Evolutionary conservation across 1,140 invertebrate species (phyloP), one percentile per base, ranked within the genome.

Genomic region (Pseudomyrmex sp.): DNA sequence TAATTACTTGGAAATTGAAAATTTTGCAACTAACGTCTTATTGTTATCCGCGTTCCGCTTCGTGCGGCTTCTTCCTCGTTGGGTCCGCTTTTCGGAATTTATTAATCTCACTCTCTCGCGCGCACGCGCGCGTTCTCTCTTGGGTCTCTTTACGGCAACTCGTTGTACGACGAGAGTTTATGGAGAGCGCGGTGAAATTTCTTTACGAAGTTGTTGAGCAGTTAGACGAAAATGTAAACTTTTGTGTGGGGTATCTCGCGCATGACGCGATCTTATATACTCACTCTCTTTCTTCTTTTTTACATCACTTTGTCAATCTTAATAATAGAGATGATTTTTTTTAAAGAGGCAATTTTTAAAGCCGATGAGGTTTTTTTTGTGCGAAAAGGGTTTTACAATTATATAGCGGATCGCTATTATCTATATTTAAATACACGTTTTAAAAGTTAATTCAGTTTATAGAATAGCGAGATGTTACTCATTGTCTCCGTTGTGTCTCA

Each of bases 401-500:
- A 35, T 35, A 7, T 35, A 76, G 20, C 35, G 50, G 63, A 77
- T 68, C 15, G 13, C 10, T 80, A 69, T 79, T 70, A 54, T 70
- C 44, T 70, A 59, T 35, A 7, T 35, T 70, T 80, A 80, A 44
- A 15, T 70, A 35, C 59, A 80, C 50, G 44, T 59, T 61, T n/a
- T n/a, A 48, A 59, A 59, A 79, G 35, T 8, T 58, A 59, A 80
- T 35, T 56, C 12, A n/a, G 13, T 26, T 23, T 52, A 13, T 70
- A 52, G 7, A 70, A 35, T 56, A 10, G 13, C 12, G 56, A 46
- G 18, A 35, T 50, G 15, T 23, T 70, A 26, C 0, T 48, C 69
- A 44, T n/a, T 10, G 66, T 44, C n/a, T 44, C 18, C 20, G 2
- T 44, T 58, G 18, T 20, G 10, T 20, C 20, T 46, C n/a, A 13